Evolutionary conservation across 1,140 invertebrate genomes (phyloP).

Genomic region (Drosophila albomicans): DNA sequence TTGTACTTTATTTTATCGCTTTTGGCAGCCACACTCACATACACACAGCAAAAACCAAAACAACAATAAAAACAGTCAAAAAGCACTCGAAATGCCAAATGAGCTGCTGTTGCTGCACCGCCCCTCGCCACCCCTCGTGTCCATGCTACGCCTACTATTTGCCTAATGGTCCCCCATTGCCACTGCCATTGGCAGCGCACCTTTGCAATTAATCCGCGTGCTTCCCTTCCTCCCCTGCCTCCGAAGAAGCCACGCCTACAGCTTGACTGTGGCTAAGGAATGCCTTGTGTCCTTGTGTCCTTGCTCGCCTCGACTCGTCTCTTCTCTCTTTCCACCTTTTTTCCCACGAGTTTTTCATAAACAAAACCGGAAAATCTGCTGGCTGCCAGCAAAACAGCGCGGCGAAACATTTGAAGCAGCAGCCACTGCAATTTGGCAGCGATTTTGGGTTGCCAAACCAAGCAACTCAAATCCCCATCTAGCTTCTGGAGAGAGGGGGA

Average conservation of each 20-base stretch:
- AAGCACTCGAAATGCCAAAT: slow-evolving; percentile 83
- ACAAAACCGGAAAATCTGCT: slow-evolving; percentile 78
- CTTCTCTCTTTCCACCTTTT: slow-evolving; percentile 31
- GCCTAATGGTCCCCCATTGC: slow-evolving; percentile 49
- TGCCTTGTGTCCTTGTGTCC: slow-evolving; percentile 9
- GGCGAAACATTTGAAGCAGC: slow-evolving; percentile 56
- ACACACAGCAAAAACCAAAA: slow-evolving; percentile 51
- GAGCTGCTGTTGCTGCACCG: slow-evolving; percentile 57
- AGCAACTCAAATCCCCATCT: slow-evolving; percentile 1
- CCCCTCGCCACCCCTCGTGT: neutral
- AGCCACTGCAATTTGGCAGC: slow-evolving; percentile 75
- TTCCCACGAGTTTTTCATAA: slow-evolving; percentile 74
- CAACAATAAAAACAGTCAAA: slow-evolving; percentile 82
- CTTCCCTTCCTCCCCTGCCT: neutral
- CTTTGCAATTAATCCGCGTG: slow-evolving; percentile 57
- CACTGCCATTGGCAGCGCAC: slow-evolving; percentile 33
- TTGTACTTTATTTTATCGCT: slow-evolving; percentile 83
- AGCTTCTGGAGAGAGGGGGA: neutral
- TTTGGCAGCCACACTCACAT: slow-evolving; percentile 54
- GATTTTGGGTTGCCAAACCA: slow-evolving; percentile 55
- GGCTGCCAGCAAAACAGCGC: slow-evolving; percentile 65
- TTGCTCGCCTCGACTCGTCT: slow-evolving; percentile 6
- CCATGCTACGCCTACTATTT: slow-evolving; percentile 43
- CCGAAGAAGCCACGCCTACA: slow-evolving; percentile 27
- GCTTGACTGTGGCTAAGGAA: slow-evolving; percentile 38